A percentile compares a stretch with the other conserved stretches of the same genome.
Evolutionary conservation across 2,113 vertebrate species (phyloP).

Genomic region (Misgurnus mizolepis): DNA sequence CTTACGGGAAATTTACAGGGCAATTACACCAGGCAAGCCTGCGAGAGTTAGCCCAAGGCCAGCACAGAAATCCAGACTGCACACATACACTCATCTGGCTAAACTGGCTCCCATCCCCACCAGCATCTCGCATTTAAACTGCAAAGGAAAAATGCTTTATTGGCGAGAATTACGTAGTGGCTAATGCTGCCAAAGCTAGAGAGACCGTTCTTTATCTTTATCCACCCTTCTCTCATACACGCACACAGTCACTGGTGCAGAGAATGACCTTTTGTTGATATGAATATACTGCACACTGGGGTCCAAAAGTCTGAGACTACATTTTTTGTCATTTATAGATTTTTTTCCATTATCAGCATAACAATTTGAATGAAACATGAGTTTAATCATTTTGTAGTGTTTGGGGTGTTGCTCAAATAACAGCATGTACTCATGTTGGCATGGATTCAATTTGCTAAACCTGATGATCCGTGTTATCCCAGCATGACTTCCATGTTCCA

Average conservation of each 20-base stretch:
- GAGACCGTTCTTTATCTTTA: conserved; percentile 43
- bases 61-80: conserved; percentile 51
- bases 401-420: background rate
- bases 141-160: conserved; percentile 56
- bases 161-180: conserved; percentile 65
- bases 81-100: conserved; percentile 9
- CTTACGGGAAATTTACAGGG: conserved; percentile 72
- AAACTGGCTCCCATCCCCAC: conserved; percentile 28
- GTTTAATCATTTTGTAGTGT: background rate
- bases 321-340: background rate
- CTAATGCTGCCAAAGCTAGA: conserved; percentile 61
- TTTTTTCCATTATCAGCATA: background rate
- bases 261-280: conserved; percentile 48
- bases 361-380: background rate
- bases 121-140: conserved; percentile 45
- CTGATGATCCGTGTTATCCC: background rate
- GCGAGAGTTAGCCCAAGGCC: conserved; percentile 63
- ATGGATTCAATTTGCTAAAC: background rate
- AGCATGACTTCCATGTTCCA: background rate
- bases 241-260: conserved; percentile 27
- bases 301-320: background rate
- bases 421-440: background rate
- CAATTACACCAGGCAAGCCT: conserved; percentile 63
- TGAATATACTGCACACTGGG: conserved; percentile 22
- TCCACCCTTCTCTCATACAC: conserved; percentile 25